Evolutionary conservation across 2,888 invertebrate genomes (phyloP), one percentile per base, ranked within the genome.

Genomic region (Papilio protenor): DNA sequence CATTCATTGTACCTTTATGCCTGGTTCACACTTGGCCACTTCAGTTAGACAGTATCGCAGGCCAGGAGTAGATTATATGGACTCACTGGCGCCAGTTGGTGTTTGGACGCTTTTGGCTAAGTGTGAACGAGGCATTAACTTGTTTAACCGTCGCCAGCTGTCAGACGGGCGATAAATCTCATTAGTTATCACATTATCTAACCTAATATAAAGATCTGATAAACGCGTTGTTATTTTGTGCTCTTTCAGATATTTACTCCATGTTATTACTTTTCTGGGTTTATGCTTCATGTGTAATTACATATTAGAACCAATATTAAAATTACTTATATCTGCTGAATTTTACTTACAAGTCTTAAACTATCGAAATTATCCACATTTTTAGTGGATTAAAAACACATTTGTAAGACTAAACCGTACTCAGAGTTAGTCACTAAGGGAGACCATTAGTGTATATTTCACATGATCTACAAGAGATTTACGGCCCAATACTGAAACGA

Each of bases 171-270:
- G 90, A 89, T 89, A 89, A 94, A 94, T 94, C 94, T 94, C 94
- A 94, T 91, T 90, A 90, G 89, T 92, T 94, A 94, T 94, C 94
- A 94, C 94, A 94, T 90, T 92, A 91, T 90, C 90, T 94, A 93
- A 90, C 91, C 91, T 94, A 94, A 86, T 88, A 70, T 87, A 90
- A 93, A 93, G 93, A 93, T 93, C 92, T 92, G 92, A 88, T 91
- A 90, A 55, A 89, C 87, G 90, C 88, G 90, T 91, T 90, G 90
- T 90, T 79, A 79, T 90, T 91, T 93, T 94, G 93, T 94, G 94
- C 93, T 92, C 90, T 85, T 87, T 82, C 82, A 84, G 85, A 85
- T 84, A 79, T 79, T 82, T 80, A 85, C 85, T 87, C 85, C 86
- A 88, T 82, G 85, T 84, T 81, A 71, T 57, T 23, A 55, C 80